phyloP scores from a whole-genome alignment of 2,888 invertebrate species.

The Zeuzera pyrina region DNA sequence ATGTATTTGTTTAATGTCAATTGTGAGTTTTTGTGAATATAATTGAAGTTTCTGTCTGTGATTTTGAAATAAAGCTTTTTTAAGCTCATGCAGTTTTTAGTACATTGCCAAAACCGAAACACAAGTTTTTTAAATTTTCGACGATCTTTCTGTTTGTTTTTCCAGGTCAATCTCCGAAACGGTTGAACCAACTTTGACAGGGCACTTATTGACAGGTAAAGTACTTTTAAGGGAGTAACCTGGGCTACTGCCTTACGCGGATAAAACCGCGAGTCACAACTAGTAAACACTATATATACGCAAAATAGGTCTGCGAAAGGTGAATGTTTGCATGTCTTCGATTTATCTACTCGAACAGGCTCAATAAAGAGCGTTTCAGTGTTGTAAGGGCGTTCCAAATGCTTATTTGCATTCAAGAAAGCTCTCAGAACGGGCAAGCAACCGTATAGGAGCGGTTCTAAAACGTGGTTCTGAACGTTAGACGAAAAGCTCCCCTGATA shows the following conservation, averaged over 20 bases:
- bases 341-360: conserved; percentile 53
- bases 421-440: conserved; percentile 56
- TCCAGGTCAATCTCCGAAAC: too few relatives aligned
- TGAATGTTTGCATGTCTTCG: conserved; percentile 43
- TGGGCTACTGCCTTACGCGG: too few relatives aligned
- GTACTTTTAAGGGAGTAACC: too few relatives aligned
- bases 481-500: conserved; percentile 61
- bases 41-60: not conserved
- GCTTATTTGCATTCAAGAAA: conserved; percentile 70
- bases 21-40: not conserved
- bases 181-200: too few relatives aligned
- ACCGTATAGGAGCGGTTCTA: conserved; percentile 50
- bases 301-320: conserved; percentile 26
- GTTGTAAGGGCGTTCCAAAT: conserved; percentile 66
- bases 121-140: too few relatives aligned
- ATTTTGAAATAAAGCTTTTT: too few relatives aligned
- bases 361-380: conserved; percentile 63
- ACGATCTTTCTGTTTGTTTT: too few relatives aligned
- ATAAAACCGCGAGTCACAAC: too few relatives aligned
- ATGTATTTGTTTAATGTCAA: conserved; percentile 2
- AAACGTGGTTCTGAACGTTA: conserved; percentile 40
- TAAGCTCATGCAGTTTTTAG: too few relatives aligned
- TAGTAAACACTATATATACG: too few relatives aligned
- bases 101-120: too few relatives aligned
- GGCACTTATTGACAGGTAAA: too few relatives aligned